Evolutionary conservation across 1,140 invertebrate genomes (phyloP).

Genomic region (Bombus confusus): DNA sequence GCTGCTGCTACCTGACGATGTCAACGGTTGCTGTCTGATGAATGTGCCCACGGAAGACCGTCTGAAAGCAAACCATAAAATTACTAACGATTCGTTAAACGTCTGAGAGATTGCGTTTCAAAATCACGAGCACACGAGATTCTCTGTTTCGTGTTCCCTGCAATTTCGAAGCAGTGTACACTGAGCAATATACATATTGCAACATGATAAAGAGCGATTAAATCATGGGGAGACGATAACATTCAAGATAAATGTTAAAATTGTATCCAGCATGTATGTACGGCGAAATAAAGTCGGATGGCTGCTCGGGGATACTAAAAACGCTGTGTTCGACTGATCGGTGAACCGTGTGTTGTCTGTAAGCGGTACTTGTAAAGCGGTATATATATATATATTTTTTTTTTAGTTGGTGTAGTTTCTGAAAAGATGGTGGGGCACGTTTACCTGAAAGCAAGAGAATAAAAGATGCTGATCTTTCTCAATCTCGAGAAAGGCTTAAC

Average conservation of each 20-base stretch:
- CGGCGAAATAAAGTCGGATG: conserved; percentile 46
- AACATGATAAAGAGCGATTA: conserved; percentile 39
- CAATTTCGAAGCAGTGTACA: conserved; percentile 48
- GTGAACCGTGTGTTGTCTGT: conserved; percentile 46
- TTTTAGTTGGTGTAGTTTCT: conserved; percentile 25
- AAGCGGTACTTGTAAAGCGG: conserved; percentile 44
- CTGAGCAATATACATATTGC: neutral
- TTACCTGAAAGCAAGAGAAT: conserved; percentile 62
- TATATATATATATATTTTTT: conserved; percentile 28
- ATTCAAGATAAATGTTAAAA: conserved; percentile 39
- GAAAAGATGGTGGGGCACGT: conserved; percentile 41
- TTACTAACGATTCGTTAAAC: neutral
- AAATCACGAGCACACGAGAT: conserved; percentile 17
- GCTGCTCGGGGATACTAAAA: conserved; percentile 34
- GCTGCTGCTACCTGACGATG: conserved; percentile 80
- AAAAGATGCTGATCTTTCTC: conserved; percentile 23
- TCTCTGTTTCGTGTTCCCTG: neutral
- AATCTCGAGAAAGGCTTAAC: conserved; percentile 31
- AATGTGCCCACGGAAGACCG: conserved; percentile 91
- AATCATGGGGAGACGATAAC: conserved; percentile 25
- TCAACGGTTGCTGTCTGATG: conserved; percentile 84
- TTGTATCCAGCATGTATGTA: conserved; percentile 46
- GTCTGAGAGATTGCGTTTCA: neutral
- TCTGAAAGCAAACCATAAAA: conserved; percentile 81
- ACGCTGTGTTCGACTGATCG: conserved; percentile 49